These are phyloP conservation scores for Vanessa cardui DNA, from an alignment of 2,888 invertebrate genomes.

Conservation along the genomic window DNA sequence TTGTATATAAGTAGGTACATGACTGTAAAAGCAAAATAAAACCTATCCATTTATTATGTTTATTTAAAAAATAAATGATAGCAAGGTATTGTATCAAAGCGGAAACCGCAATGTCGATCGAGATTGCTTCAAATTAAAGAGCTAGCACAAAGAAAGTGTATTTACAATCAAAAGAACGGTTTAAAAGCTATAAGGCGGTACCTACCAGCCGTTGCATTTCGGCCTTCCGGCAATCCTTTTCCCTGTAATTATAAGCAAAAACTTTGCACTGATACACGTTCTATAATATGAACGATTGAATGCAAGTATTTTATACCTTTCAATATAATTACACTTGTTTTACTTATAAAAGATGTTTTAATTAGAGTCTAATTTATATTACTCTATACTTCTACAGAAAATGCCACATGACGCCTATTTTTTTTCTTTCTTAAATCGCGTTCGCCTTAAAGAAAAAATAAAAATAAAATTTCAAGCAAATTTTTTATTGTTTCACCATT, in stretches of 20 bases:
- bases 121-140: slow-evolving; percentile 63
- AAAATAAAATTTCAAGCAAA: slow-evolving; percentile 23
- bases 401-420: slow-evolving; percentile 7
- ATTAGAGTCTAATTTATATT: slow-evolving; percentile 45
- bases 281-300: slow-evolving; percentile 44
- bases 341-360: slow-evolving; percentile 25
- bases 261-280: slow-evolving; percentile 54
- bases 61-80: slow-evolving; percentile 9
- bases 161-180: slow-evolving; percentile 57
- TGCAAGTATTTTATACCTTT: slow-evolving; percentile 3
- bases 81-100: slow-evolving; percentile 35
- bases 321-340: slow-evolving; percentile 11
- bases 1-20: not conserved
- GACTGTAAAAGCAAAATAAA: not conserved
- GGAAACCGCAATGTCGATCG: slow-evolving; percentile 57
- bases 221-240: slow-evolving; percentile 56
- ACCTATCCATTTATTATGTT: not conserved
- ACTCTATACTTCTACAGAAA: slow-evolving; percentile 18
- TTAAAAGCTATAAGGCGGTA: slow-evolving; percentile 47
- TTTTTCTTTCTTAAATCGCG: not conserved
- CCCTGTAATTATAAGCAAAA: slow-evolving; percentile 64
- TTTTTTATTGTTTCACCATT: slow-evolving; percentile 34
- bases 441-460: slow-evolving; percentile 31
- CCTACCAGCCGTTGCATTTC: slow-evolving; percentile 57
- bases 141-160: slow-evolving; percentile 53